Conservation (phyloP, 2,888 invertebrate genomes). For the Norana najaformis region DNA sequence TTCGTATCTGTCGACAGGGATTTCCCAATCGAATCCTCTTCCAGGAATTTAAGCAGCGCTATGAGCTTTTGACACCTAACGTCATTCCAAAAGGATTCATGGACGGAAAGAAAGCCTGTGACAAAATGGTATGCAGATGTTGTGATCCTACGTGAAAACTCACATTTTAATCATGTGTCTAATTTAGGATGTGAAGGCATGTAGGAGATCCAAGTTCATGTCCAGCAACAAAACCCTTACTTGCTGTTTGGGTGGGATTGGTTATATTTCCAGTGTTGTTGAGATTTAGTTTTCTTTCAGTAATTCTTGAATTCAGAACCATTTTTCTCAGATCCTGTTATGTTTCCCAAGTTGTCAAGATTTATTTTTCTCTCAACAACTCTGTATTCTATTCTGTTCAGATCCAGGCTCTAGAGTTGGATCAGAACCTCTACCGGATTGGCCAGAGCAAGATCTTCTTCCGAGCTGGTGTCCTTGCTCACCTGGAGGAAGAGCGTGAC, state of each 20-base stretch:
- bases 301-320: neutral
- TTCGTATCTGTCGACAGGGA: constrained; percentile 98
- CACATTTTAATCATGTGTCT: neutral
- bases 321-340: too few relatives aligned
- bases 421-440: constrained; percentile 92
- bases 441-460: constrained; percentile 99
- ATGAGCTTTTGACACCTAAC: constrained; percentile 96
- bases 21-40: constrained; percentile 99
- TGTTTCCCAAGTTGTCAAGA: neutral
- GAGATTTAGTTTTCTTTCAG: neutral
- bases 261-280: neutral
- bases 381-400: constrained; percentile 47
- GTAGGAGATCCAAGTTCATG: neutral
- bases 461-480: constrained; percentile 90
- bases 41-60: constrained; percentile 70
- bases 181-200: neutral
- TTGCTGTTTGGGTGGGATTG: neutral
- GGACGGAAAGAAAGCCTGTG: constrained; percentile 99
- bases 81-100: constrained; percentile 98
- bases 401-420: constrained; percentile 91
- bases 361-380: neutral
- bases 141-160: too few relatives aligned
- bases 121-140: constrained; percentile 77
- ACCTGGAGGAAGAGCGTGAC: constrained; percentile 97
- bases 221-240: neutral